Evolutionary conservation across 37 sponge, comb jelly and placozoan species (phyloP).

Genomic region (Halichondria panicea): DNA sequence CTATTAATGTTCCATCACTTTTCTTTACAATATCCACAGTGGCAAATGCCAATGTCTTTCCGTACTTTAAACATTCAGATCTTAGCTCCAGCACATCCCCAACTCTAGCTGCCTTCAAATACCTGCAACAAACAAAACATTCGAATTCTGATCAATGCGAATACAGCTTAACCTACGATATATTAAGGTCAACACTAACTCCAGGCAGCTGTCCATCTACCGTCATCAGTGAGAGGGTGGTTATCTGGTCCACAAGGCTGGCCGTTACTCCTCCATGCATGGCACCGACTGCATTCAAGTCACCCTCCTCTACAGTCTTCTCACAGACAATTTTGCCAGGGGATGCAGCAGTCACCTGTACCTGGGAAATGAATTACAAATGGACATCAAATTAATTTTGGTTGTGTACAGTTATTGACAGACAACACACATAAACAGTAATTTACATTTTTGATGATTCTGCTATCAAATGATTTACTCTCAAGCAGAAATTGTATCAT

Average conservation of each 20-base stretch:
- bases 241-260: constrained; percentile 69
- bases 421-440: no score
- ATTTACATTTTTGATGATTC: no score
- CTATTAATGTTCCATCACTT: constrained; percentile 56
- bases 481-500: no score
- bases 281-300: constrained; percentile 57
- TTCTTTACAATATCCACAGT: constrained; percentile 75
- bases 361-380: no score
- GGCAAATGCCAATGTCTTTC: constrained; percentile 83
- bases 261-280: constrained; percentile 89
- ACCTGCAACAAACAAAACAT: constrained; percentile 39
- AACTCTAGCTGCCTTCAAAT: constrained; percentile 68
- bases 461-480: no score
- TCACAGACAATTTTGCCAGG: constrained; percentile 50
- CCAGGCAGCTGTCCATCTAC: constrained; percentile 70
- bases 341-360: constrained; percentile 26
- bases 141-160: neutral
- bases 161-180: constrained; percentile 67
- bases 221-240: constrained; percentile 72
- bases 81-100: constrained; percentile 78
- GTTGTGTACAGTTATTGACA: no score
- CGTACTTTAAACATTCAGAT: constrained; percentile 78
- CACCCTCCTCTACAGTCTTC: constrained; percentile 67
- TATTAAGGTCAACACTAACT: constrained; percentile 58
- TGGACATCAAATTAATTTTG: no score